Conservation (phyloP, 2,888 invertebrate genomes). For the Mesopsocus fuscifrons region DNA sequence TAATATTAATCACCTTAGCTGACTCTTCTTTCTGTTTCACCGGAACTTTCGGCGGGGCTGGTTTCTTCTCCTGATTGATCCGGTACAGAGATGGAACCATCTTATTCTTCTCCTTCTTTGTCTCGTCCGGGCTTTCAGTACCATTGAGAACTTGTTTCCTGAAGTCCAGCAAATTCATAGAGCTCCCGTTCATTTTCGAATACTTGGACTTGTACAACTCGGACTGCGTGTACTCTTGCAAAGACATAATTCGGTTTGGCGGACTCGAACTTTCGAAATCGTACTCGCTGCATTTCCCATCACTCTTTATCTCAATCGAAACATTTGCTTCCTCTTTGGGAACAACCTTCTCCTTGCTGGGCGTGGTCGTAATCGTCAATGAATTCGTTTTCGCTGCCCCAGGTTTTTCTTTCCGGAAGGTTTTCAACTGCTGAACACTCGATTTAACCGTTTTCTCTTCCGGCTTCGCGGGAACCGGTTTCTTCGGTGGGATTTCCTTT, state of each 20-base stretch:
- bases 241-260: conserved; percentile 5
- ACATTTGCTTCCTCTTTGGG: conserved; percentile 2
- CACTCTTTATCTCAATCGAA: conserved; percentile 3
- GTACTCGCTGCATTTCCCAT: background rate
- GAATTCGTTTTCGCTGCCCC: background rate
- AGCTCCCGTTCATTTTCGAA: background rate
- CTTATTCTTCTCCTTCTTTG: background rate
- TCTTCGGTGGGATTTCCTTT: background rate
- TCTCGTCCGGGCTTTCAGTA: background rate
- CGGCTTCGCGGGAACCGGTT: too few species aligned
- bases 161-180: background rate
- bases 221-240: conserved; percentile 7
- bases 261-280: conserved; percentile 6
- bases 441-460: background rate
- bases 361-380: background rate
- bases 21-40: background rate
- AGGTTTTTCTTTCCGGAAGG: background rate
- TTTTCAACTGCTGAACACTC: conserved; percentile 1
- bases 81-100: conserved; percentile 2
- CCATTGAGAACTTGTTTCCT: background rate
- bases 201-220: background rate
- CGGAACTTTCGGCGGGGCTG: background rate
- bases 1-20: conserved; percentile 2
- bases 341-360: background rate
- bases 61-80: background rate